Conservation (phyloP, 2,113 vertebrate species). For the Sterrhoptilus dennistouni region DNA sequence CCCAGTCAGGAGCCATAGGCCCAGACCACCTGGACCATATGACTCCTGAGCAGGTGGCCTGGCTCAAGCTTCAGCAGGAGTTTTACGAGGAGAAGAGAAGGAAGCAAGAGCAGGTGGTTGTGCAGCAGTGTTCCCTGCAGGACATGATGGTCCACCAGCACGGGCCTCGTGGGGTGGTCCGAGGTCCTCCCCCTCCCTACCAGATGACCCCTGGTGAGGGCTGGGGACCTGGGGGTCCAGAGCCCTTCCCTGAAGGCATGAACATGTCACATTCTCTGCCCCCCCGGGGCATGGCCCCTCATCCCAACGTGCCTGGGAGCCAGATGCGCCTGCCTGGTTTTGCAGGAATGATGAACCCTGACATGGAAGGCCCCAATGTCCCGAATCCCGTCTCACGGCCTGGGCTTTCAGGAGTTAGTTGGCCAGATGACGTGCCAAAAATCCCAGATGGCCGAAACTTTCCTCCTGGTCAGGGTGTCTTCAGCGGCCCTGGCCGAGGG, state of each 20-base stretch:
- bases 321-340: conserved; percentile 95
- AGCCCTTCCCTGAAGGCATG: conserved; percentile 91
- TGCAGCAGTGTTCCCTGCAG: conserved; percentile 93
- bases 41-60: conserved; percentile 97
- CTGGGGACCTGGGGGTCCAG: conserved; percentile 88
- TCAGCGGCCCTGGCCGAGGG: conserved; percentile 90
- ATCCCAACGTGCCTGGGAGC: conserved; percentile 79
- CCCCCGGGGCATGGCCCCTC: conserved; percentile 89
- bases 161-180: conserved; percentile 89
- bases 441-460: conserved; percentile 92
- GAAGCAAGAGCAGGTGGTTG: conserved; percentile 90
- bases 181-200: conserved; percentile 94
- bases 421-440: conserved; percentile 96
- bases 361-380: conserved; percentile 87
- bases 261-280: conserved; percentile 83
- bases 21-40: conserved; percentile 93
- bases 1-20: conserved; percentile 80
- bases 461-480: conserved; percentile 89
- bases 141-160: conserved; percentile 98
- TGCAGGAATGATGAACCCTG: conserved; percentile 94
- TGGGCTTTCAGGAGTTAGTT: conserved; percentile 87
- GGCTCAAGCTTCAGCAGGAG: conserved; percentile 97
- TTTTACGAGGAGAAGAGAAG: conserved; percentile 97
- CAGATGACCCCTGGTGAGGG: conserved; percentile 92
- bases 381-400: conserved; percentile 83